Evolutionary conservation across 1,140 invertebrate genomes (phyloP), one percentile per base, ranked within the genome.

Genomic region (Formica selysi): DNA sequence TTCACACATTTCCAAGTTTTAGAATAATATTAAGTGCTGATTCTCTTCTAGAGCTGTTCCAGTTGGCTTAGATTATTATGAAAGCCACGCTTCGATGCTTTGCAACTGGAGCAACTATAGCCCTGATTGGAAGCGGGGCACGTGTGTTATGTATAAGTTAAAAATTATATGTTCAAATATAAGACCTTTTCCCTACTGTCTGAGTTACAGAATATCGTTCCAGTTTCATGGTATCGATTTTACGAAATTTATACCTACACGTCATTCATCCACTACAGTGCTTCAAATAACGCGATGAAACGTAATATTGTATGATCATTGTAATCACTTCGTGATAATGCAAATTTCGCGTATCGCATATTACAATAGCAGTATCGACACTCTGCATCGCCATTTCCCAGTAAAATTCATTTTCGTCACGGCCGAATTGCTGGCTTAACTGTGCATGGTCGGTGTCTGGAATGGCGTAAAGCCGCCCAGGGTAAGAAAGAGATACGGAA

Each of bases 321-420:
- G 26, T 19, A 22, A 32, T 32, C 54, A 29, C 5, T 19, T 79
- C 26, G 38, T 41, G 13, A 67, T 51, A 48, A 80, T n/a, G 76
- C 36, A 57, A 29, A 80, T 71, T 71, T 71, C 26, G 19, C 61
- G 16, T 41, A 13, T 65, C 61, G 41, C 36, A 32, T 19, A 19
- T 65, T 51, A 32, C 26, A 19, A 16, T n/a, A 38, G 22, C 51
- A 10, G 11, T 41, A 13, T 16, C 54, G 54, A 79, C 70, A 36
- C 51, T 44, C n/a, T 26, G 38, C 86, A 71, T 84, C 71, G 79
- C 73, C 62, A 54, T 90, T 90, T 79, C 74, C 22, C 51, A 13
- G 85, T 85, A 79, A 84, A 89, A 89, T 89, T 91, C 89, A 62
- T 87, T 90, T 87, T 71, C 90, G 91, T 92, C 86, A 91, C 91